Conservation (phyloP, 2,888 invertebrate genomes). For the Euplexia lucipara region DNA sequence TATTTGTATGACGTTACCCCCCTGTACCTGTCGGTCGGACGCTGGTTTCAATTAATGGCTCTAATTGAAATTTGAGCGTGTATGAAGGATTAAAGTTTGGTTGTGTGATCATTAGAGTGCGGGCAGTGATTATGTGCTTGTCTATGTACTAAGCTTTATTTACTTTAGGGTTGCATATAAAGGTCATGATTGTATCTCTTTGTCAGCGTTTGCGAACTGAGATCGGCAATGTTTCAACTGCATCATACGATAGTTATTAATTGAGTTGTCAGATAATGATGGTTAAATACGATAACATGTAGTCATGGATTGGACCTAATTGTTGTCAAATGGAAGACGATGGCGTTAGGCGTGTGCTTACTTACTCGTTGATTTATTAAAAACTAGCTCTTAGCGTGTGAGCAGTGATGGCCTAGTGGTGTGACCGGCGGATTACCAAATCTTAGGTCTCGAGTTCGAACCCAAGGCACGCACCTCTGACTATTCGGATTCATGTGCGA, state of each 20-base stretch:
- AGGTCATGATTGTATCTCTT: background rate
- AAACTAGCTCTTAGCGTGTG: too few relatives aligned
- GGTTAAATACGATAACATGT: too few relatives aligned
- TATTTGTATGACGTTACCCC: conserved; percentile 46
- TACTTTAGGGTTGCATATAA: background rate
- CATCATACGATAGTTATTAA: background rate
- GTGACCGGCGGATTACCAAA: too few relatives aligned
- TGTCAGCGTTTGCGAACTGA: background rate
- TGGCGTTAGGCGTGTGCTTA: too few relatives aligned
- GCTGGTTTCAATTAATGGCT: conserved; percentile 50
- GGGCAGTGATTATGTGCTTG: background rate
- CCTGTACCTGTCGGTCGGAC: conserved; percentile 48
- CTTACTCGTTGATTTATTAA: too few relatives aligned
- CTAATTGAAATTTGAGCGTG: conserved; percentile 48
- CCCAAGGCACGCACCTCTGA: too few relatives aligned
- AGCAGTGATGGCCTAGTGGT: too few relatives aligned
- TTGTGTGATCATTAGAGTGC: background rate
- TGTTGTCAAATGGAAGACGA: too few relatives aligned
- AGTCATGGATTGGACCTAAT: too few relatives aligned
- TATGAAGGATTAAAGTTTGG: conserved; percentile 26
- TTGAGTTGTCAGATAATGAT: too few relatives aligned
- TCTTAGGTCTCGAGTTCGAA: too few relatives aligned
- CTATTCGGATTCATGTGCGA: too few relatives aligned
- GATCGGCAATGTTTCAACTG: background rate
- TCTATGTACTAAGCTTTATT: conserved; percentile 1